Evolutionary conservation across 2,797 vertebrate genomes (phyloP).

Genomic region (Momotus momota): DNA sequence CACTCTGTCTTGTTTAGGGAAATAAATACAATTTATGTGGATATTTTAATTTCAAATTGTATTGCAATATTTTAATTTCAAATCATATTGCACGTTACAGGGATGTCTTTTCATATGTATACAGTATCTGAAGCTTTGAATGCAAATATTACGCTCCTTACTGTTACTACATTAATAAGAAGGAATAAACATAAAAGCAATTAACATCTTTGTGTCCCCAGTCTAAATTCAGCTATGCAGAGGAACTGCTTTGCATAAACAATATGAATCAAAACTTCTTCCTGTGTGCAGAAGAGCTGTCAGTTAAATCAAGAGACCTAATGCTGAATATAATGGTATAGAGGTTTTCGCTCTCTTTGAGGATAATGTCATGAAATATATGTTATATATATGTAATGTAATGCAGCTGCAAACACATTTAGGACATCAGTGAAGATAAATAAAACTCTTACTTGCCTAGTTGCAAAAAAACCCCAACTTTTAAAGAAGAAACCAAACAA

Average conservation of each 20-base stretch:
- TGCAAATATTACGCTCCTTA: background rate
- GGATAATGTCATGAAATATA: background rate
- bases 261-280: background rate
- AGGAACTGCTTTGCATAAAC: background rate
- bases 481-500: background rate
- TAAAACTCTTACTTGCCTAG: background rate
- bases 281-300: background rate
- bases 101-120: constrained; percentile 13
- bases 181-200: constrained; percentile 1
- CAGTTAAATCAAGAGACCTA: background rate
- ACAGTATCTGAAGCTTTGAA: background rate
- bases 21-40: background rate
- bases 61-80: no score
- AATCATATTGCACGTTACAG: background rate
- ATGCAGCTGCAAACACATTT: background rate
- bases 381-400: background rate
- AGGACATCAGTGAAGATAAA: background rate
- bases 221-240: background rate
- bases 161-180: constrained; percentile 29
- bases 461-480: background rate
- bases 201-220: background rate
- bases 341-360: background rate
- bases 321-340: background rate
- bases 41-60: constrained; percentile 12
- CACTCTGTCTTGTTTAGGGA: background rate